These are phyloP conservation scores for Sinelater perroti DNA, from an alignment of 2,888 invertebrate genomes.

Conservation along the genomic window DNA sequence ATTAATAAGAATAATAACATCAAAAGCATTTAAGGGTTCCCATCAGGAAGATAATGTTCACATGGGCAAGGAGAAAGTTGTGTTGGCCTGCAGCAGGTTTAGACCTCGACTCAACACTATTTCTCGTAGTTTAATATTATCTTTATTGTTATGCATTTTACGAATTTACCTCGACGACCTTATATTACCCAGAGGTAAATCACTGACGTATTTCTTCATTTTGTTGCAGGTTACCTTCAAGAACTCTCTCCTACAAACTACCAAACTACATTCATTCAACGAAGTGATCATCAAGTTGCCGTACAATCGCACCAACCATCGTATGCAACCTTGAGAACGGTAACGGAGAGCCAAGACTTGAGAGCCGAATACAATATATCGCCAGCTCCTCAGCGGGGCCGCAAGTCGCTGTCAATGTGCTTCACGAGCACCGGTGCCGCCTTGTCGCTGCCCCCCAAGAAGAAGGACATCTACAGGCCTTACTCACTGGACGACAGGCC, in stretches of 20 bases:
- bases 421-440: conserved; percentile 87
- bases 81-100: too few relatives aligned
- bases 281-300: conserved; percentile 65
- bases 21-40: too few relatives aligned
- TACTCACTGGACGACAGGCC: conserved; percentile 81
- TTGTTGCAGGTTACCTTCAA: conserved; percentile 77
- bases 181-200: too few relatives aligned
- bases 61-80: too few relatives aligned
- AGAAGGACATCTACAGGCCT: conserved; percentile 90
- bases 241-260: conserved; percentile 80
- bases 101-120: too few relatives aligned
- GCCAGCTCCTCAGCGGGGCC: conserved; percentile 56
- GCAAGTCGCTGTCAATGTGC: conserved; percentile 83
- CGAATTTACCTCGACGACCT: too few relatives aligned
- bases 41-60: too few relatives aligned
- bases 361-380: conserved; percentile 51
- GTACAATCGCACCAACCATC: conserved; percentile 60
- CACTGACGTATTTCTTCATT: too few relatives aligned
- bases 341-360: conserved; percentile 61
- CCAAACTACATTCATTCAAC: conserved; percentile 78
- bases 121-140: too few relatives aligned
- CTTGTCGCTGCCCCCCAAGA: conserved; percentile 85
- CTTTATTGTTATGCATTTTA: too few relatives aligned
- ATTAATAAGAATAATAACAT: too few relatives aligned
- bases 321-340: conserved; percentile 65